A percentile compares a stretch with the other conserved stretches of the same genome.
Conservation (phyloP, 2,113 vertebrate genomes). For the Coptodon rendalli region DNA sequence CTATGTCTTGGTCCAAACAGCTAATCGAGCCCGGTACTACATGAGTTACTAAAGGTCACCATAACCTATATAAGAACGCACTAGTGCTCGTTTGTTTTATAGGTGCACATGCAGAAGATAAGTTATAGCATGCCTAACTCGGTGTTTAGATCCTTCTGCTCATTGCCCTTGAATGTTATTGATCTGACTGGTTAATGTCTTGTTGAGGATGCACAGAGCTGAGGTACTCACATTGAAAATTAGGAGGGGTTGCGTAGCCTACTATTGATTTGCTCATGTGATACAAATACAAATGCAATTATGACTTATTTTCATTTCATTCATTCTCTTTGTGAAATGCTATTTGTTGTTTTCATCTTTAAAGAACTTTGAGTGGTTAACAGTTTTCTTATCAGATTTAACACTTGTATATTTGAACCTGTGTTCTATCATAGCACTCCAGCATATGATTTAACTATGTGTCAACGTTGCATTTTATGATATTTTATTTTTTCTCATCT, state of each 20-base stretch:
- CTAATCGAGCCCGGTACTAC: not conserved
- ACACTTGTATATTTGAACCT: not conserved
- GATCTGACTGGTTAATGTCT: slow-evolving; percentile 47
- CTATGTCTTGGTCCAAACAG: not conserved
- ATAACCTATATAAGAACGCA: not conserved
- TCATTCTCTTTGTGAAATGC: not conserved
- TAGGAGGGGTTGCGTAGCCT: not conserved
- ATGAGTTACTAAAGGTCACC: slow-evolving; percentile 38
- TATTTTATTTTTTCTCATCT: not conserved
- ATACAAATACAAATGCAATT: not conserved
- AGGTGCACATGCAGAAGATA: not conserved
- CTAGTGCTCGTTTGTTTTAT: not conserved
- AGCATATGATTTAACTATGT: not conserved
- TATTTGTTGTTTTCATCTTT: not conserved
- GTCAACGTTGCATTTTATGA: not conserved
- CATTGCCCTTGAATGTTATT: slow-evolving; percentile 67
- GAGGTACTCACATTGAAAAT: not conserved
- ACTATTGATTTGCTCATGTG: slow-evolving; percentile 13
- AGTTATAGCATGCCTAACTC: not conserved
- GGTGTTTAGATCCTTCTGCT: not conserved
- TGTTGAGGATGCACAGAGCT: slow-evolving; percentile 37
- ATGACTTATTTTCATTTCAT: not conserved
- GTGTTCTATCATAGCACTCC: not conserved
- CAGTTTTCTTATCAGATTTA: not conserved
- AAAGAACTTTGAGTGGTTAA: not conserved